Evolutionary conservation across 1,140 invertebrate species (phyloP).

Genomic region (Sminthurides bifidus): DNA sequence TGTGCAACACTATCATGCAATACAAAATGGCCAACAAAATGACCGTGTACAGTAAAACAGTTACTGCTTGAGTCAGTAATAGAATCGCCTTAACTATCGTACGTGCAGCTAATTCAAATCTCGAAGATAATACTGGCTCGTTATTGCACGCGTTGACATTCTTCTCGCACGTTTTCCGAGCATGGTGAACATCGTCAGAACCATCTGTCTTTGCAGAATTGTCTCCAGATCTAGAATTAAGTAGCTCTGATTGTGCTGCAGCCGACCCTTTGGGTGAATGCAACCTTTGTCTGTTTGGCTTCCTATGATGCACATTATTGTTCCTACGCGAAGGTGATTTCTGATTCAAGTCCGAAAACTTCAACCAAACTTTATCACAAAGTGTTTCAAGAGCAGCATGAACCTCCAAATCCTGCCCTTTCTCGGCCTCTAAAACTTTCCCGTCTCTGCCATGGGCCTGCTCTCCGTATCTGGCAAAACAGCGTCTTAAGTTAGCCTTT

Average conservation of each 20-base stretch:
- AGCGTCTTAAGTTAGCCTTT: too few relatives aligned
- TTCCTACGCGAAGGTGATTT: conserved; percentile 19
- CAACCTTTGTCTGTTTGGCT: not conserved
- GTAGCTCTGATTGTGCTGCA: not conserved
- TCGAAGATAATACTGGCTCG: not conserved
- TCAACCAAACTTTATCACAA: conserved; percentile 14
- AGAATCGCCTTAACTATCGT: not conserved
- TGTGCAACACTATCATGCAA: conserved; percentile 38
- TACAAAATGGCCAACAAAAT: conserved; percentile 31
- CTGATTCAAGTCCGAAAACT: conserved; percentile 15
- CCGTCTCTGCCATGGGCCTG: too few relatives aligned
- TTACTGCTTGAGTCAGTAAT: not conserved
- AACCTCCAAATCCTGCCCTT: not conserved
- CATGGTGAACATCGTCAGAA: too few relatives aligned
- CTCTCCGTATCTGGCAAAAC: too few relatives aligned
- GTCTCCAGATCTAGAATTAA: too few relatives aligned
- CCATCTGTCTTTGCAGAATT: too few relatives aligned
- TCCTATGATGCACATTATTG: conserved; percentile 20
- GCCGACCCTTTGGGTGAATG: not conserved
- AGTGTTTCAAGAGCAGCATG: not conserved
- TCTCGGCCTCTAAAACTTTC: not conserved
- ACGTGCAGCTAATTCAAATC: not conserved
- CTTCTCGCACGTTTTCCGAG: not conserved
- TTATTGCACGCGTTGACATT: conserved; percentile 1
- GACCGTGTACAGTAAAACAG: conserved; percentile 11